phyloP scores from a whole-genome alignment of 2,113 vertebrate genomes.

The Hystrix cristata region DNA sequence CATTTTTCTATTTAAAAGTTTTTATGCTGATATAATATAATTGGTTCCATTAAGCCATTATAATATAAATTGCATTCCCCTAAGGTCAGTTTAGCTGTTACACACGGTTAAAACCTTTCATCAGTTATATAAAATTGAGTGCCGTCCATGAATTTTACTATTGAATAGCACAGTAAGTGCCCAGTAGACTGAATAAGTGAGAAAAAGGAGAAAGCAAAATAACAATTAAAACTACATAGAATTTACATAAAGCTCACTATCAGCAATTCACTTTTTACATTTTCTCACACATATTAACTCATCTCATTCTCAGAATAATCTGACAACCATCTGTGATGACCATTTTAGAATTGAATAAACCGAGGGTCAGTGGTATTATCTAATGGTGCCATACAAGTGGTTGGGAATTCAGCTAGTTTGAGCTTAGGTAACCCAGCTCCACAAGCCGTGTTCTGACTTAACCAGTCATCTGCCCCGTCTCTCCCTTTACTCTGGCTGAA shows the following conservation, averaged over 20 bases:
- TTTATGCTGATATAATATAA: slow-evolving; percentile 80
- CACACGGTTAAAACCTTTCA: slow-evolving; percentile 69
- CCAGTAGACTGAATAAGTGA: slow-evolving; percentile 28
- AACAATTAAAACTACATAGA: background rate
- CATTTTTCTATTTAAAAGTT: slow-evolving; percentile 73
- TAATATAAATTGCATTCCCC: slow-evolving; percentile 77
- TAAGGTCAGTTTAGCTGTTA: slow-evolving; percentile 74
- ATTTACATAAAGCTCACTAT: background rate
- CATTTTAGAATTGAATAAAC: background rate
- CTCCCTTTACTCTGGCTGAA: background rate
- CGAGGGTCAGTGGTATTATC: background rate
- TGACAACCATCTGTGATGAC: background rate
- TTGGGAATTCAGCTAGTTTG: background rate
- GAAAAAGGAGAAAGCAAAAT: slow-evolving; percentile 3
- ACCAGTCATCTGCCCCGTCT: background rate
- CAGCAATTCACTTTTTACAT: background rate
- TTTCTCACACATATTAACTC: background rate
- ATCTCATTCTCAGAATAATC: background rate
- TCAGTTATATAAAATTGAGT: slow-evolving; percentile 57
- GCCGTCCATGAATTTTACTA: slow-evolving; percentile 62
- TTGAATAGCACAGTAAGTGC: background rate
- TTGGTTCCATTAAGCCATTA: slow-evolving; percentile 79
- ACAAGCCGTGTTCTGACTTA: background rate
- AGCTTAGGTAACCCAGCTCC: background rate
- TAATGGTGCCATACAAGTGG: accelerated